Base-by-base conservation (phyloP, 2,113 vertebrate species). In the Brachionichthys hirsutus region DNA sequence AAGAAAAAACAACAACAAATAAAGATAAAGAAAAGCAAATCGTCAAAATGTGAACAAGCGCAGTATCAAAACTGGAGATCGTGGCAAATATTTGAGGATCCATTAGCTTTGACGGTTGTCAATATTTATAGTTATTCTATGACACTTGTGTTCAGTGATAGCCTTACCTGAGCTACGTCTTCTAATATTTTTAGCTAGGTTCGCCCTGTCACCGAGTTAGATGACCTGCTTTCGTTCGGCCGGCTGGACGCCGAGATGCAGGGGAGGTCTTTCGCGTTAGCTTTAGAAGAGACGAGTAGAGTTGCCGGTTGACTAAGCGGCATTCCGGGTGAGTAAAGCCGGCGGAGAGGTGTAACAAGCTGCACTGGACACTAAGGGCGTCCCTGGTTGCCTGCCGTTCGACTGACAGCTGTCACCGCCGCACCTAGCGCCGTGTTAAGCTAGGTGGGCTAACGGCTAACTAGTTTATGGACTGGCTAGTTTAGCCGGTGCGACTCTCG, bases 371-470 rank as follows among this genome's bases (percentile, higher is more conserved):
- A 50, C 35, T 40, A 8, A 62, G 65, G 62, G 77, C 22, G 62
- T 75, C 66, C 79, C 77, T 75, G 77, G 50, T 71, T 20, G 62
- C 42, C 61, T 30, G 77, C 65, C 50, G 16, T 19, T 67, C 67
- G 51, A 24, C 75, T 86, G 82, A 87, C 85, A 87, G 84, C 83
- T 88, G 87, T 84, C 81, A 88, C 18, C 71, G 66, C 52, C 62
- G 63, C 78, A 77, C 79, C 74, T 81, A 63, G 66, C 63, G 49
- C n/a, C n/a, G n/a, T n/a, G n/a, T n/a, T n/a, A n/a, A 54, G 75
- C 79, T 74, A 69, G 60, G 46, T 78, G 66, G 73, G 77, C 74
- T 77, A 64, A 59, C 60, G 14, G 76, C 78, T 81, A 78, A 73
- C 67, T 43, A 63, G 54, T 48, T 43, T 19, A 45, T 34, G 45